Base-by-base conservation (phyloP, 2,797 vertebrate genomes). In the Aphelocoma californica region DNA sequence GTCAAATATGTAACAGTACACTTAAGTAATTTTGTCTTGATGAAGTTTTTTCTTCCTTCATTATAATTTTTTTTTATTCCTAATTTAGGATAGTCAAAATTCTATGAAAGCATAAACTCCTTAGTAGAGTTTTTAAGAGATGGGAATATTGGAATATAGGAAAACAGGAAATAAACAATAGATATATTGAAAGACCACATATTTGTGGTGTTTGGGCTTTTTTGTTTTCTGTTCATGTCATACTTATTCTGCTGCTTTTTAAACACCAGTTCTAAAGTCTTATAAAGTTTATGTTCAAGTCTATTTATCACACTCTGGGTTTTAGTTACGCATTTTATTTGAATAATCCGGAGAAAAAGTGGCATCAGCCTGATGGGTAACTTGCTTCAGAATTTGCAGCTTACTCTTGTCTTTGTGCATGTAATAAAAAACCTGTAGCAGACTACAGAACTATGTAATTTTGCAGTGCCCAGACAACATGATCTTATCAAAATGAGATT, bases 401-500 rank as follows among this genome's bases (percentile, higher is more conserved):
- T 86, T 66, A 45, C 69, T 90, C 56, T 90, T 90, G 74, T 94
- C 95, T 95, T 82, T 91, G 72, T 93, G 67, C 32, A 29, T 47
- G 53, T 92, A 94, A 95, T 81, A 88, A 94, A 92, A 89, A 89
- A 42, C 32, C 13, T 85, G 65, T 47, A 18, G 21, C 70, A 96
- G 79, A 67, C 88, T 65, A 56, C 92, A 75, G 17, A 66, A 58
- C 60, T 69, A 34, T 78, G 74, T 89, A 77, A 95, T 97, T 97
- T 96, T 88, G 92, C 92, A 71, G 42, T 62, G 71, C 67, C 88
- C 84, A 97, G 98, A 97, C 94, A 69, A 88, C 53, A 14, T 85
- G 97, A 97, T 97, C 96, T 97, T 97, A 97, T 97, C 98, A 92
- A 65, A 70, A 38, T 61, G 42, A 94, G 88, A 78, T 97, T 93